These are phyloP conservation scores for Tolmerus cingulatus DNA, from an alignment of 2,888 invertebrate species.

Conservation along the genomic window DNA sequence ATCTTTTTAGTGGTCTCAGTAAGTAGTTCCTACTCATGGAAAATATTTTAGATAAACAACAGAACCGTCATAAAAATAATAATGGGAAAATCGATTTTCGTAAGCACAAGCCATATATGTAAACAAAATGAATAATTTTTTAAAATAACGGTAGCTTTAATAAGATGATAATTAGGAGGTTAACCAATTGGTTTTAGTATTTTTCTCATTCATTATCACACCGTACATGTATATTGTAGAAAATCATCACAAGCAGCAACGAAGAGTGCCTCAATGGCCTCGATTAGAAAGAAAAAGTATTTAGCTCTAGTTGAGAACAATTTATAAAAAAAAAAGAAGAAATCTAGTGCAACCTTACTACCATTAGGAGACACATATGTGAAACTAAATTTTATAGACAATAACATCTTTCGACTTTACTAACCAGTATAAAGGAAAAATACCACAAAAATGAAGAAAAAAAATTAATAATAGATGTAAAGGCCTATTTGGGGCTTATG, in stretches of 20 bases:
- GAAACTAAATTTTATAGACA: conserved; percentile 37
- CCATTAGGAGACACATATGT: not conserved
- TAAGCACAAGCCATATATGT: conserved; percentile 36
- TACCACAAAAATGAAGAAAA: not conserved
- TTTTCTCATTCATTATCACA: not conserved
- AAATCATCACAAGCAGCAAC: conserved; percentile 15
- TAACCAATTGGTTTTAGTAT: not conserved
- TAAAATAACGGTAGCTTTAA: conserved; percentile 14
- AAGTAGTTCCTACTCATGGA: not conserved
- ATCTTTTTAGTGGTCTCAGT: not conserved
- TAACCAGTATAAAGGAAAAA: conserved; percentile 25
- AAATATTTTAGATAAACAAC: not conserved
- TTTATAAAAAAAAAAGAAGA: not conserved
- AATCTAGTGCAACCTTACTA: conserved; percentile 4
- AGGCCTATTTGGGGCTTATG: not conserved
- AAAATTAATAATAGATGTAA: not conserved
- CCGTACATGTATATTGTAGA: not conserved
- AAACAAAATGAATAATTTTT: not conserved
- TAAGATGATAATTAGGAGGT: not conserved
- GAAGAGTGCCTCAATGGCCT: conserved; percentile 15
- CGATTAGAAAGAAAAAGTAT: not conserved
- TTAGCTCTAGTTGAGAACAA: conserved; percentile 2
- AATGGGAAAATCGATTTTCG: not conserved
- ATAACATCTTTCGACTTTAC: conserved; percentile 28
- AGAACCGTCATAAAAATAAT: not conserved